Conservation (phyloP, 1,140 invertebrate species). For the Ceratoteleas bidentatus region DNA sequence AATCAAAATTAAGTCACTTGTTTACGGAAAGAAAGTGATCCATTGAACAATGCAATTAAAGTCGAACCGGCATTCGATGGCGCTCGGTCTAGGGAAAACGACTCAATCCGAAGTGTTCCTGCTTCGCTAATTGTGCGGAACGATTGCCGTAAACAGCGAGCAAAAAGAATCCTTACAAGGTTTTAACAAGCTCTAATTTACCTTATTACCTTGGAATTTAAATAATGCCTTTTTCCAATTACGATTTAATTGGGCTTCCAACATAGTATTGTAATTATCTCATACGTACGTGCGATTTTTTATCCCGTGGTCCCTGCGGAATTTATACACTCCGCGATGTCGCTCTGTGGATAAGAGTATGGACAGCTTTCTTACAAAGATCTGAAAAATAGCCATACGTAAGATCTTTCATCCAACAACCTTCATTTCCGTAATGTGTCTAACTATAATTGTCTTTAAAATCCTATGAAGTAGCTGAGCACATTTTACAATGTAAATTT, state of each 20-base stretch:
- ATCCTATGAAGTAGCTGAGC: too few relatives aligned
- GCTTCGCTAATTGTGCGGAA: conserved; percentile 11
- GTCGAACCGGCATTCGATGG: conserved; percentile 2
- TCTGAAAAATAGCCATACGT: background rate
- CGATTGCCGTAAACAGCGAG: conserved; percentile 19
- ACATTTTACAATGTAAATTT: too few relatives aligned
- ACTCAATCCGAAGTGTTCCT: conserved; percentile 41
- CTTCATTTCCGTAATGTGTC: background rate
- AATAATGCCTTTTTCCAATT: conserved; percentile 57
- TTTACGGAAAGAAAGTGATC: too few relatives aligned
- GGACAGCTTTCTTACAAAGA: background rate
- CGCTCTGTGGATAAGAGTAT: conserved; percentile 2
- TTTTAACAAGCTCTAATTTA: conserved; percentile 59
- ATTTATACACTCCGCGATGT: conserved; percentile 42
- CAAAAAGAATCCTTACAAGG: conserved; percentile 38
- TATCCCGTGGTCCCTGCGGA: background rate
- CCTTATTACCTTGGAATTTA: conserved; percentile 51
- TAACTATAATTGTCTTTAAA: too few relatives aligned
- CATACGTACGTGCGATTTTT: conserved; percentile 18
- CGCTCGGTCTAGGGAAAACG: conserved; percentile 20
- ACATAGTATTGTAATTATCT: conserved; percentile 44
- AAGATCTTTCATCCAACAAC: background rate
- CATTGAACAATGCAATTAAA: background rate
- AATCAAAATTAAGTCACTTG: too few relatives aligned
- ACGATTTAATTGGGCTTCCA: conserved; percentile 47